These are phyloP conservation scores for Todiramphus chloris DNA, from an alignment of 2,113 vertebrate species.

Conservation along the genomic window DNA sequence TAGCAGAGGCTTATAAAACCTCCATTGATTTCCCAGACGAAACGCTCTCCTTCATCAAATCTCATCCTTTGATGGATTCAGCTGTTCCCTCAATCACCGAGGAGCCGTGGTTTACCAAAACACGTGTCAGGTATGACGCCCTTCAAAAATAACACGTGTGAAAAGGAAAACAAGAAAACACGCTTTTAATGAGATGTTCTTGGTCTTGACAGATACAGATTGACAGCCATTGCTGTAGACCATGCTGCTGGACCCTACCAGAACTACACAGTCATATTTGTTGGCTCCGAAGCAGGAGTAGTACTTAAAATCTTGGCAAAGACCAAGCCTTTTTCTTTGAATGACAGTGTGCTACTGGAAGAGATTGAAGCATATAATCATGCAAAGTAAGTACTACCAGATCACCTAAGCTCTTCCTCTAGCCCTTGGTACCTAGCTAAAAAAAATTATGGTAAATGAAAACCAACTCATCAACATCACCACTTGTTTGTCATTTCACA, in stretches of 20 bases:
- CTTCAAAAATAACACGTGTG: neutral
- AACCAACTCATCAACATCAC: neutral
- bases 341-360: conserved; percentile 93
- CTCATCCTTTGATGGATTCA: conserved; percentile 95
- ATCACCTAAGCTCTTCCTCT: neutral
- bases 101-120: conserved; percentile 98
- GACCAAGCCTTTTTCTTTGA: conserved; percentile 85
- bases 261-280: conserved; percentile 96
- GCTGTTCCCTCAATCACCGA: conserved; percentile 90
- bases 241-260: conserved; percentile 89
- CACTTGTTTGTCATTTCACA: neutral
- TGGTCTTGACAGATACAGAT: conserved; percentile 83
- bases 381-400: conserved; percentile 86
- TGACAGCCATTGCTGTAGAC: conserved; percentile 92
- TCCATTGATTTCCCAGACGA: conserved; percentile 97
- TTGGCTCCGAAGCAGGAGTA: conserved; percentile 93
- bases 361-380: conserved; percentile 96
- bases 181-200: neutral
- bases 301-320: conserved; percentile 96
- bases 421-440: conserved; percentile 6
- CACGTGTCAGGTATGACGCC: conserved; percentile 88
- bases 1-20: conserved; percentile 89
- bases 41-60: conserved; percentile 96
- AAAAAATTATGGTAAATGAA: neutral
- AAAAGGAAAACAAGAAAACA: neutral